Percentiles rank a stretch among this genome's conserved stretches.
These are phyloP conservation scores for Phoebastria nigripes DNA, from an alignment of 2,797 vertebrate genomes.

Conservation along the genomic window DNA sequence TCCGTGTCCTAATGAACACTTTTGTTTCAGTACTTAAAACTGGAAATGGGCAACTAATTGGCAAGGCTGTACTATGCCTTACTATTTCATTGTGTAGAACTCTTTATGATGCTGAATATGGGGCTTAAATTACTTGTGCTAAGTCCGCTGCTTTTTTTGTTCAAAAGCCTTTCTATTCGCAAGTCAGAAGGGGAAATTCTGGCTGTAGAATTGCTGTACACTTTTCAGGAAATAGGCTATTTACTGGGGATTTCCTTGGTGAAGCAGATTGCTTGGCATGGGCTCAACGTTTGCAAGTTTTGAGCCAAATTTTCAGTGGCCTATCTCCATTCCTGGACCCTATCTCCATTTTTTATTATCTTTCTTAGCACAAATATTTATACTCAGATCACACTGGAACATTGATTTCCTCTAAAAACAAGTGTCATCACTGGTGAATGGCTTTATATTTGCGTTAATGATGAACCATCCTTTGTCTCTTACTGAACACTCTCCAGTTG, in stretches of 20 bases:
- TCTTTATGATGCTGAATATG: neutral
- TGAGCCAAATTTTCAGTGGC: neutral
- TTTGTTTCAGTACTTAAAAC: neutral
- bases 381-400: neutral
- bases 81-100: neutral
- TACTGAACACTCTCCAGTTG: neutral
- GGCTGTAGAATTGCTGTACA: neutral
- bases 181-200: neutral
- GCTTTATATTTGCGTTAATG: neutral
- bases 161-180: neutral
- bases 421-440: neutral
- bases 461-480: neutral
- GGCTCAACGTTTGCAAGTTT: neutral
- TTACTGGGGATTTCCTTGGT: conserved; percentile 37
- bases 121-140: neutral
- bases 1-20: neutral
- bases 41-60: neutral
- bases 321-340: neutral
- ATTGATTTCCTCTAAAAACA: neutral
- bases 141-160: neutral
- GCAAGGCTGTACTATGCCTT: neutral
- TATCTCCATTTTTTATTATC: neutral
- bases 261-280: neutral
- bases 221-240: conserved; percentile 21
- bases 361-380: neutral